Evolutionary conservation across 1,140 invertebrate species (phyloP).

Genomic region (Pseudachorutes palmiensis): DNA sequence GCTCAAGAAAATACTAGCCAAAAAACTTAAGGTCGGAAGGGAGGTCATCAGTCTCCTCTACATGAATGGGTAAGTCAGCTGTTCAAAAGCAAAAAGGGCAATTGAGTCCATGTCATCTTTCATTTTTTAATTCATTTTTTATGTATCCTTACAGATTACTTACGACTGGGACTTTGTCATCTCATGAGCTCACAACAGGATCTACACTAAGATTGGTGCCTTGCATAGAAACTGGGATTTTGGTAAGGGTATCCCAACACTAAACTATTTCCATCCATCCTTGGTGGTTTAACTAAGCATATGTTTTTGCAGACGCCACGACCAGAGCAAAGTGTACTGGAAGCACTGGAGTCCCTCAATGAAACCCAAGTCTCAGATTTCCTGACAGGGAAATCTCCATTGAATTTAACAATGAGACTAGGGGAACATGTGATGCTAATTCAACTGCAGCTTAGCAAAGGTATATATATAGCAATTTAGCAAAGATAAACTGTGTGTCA

Average conservation of each 20-base stretch:
- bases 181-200: constrained; percentile 43
- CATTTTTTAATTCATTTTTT: no score
- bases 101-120: no score
- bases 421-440: constrained; percentile 96
- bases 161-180: neutral
- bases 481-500: neutral
- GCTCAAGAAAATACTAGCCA: neutral
- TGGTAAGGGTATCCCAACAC: constrained; percentile 58
- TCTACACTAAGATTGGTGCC: constrained; percentile 80
- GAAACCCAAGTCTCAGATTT: constrained; percentile 92
- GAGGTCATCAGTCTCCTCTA: neutral
- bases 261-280: neutral
- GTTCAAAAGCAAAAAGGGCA: neutral
- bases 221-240: constrained; percentile 83
- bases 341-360: constrained; percentile 84
- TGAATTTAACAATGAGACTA: constrained; percentile 86
- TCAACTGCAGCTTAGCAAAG: constrained; percentile 81
- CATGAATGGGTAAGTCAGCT: neutral
- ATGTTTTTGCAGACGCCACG: constrained; percentile 79
- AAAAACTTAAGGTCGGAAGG: neutral
- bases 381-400: constrained; percentile 69
- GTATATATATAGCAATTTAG: no score
- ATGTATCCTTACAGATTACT: neutral
- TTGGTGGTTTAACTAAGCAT: no score
- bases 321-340: constrained; percentile 87